Percentiles rank a stretch among this genome's conserved stretches.
Evolutionary conservation across 1,140 invertebrate genomes (phyloP).

Genomic region (Polypedilum vanderplanki): DNA sequence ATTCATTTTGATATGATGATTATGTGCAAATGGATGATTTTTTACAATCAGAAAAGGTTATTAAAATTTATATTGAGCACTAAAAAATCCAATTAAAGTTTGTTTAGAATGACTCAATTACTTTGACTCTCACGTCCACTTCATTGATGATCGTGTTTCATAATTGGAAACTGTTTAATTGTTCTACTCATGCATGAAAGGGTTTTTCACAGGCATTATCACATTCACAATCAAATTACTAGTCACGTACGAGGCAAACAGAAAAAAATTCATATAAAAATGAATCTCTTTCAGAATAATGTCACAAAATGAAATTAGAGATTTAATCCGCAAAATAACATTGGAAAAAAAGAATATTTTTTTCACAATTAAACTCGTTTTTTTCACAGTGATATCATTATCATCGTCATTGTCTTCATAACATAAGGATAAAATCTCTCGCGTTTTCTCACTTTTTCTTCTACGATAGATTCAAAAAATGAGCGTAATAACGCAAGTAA

Average conservation of each 20-base stretch:
- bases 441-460: too few species aligned
- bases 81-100: neutral
- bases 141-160: neutral
- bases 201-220: neutral
- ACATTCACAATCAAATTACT: neutral
- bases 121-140: neutral
- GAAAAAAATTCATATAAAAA: too few species aligned
- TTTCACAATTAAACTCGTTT: too few species aligned
- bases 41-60: neutral
- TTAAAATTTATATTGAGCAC: neutral
- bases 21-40: conserved; percentile 18
- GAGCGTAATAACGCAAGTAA: too few species aligned
- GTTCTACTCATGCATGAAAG: conserved; percentile 5
- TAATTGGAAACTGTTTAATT: conserved; percentile 15
- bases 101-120: neutral
- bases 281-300: too few species aligned
- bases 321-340: too few species aligned
- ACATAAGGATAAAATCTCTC: too few species aligned
- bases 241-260: neutral
- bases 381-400: too few species aligned
- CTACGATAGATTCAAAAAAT: too few species aligned
- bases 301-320: too few species aligned
- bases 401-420: too few species aligned
- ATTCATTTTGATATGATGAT: neutral
- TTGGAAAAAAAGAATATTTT: too few species aligned